Conservation (phyloP, 2,113 vertebrate genomes). For the Notechis scutatus region DNA sequence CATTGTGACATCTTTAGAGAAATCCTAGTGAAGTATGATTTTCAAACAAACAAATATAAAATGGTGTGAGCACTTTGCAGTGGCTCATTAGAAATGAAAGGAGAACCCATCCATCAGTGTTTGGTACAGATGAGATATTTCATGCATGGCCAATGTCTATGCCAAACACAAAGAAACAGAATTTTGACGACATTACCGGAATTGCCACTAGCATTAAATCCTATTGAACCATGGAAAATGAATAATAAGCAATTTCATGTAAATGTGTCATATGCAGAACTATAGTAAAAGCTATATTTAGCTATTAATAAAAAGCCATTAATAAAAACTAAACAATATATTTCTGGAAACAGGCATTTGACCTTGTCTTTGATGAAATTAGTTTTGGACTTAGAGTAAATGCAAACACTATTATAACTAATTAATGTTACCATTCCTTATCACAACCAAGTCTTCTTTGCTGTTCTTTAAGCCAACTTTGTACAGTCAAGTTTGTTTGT, state of each 20-base stretch:
- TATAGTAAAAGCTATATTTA: constrained; percentile 21
- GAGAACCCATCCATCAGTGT: constrained; percentile 54
- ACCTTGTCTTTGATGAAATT: background rate
- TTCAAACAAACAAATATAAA: constrained; percentile 55
- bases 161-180: constrained; percentile 42
- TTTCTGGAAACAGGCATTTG: constrained; percentile 11
- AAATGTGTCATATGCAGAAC: constrained; percentile 24
- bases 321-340: background rate
- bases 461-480: background rate
- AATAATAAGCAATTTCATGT: constrained; percentile 40
- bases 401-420: background rate
- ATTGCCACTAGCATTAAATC: constrained; percentile 40
- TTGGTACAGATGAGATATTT: constrained; percentile 49
- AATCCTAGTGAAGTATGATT: constrained; percentile 38
- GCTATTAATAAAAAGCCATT: background rate
- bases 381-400: background rate
- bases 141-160: constrained; percentile 37
- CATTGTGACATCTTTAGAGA: background rate
- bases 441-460: background rate
- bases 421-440: background rate
- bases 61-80: constrained; percentile 42
- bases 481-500: background rate
- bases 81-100: constrained; percentile 52
- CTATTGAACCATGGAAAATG: constrained; percentile 38
- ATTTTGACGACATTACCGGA: constrained; percentile 42